Evolutionary conservation across 2,888 invertebrate genomes (phyloP).

Genomic region (Tineola bisselliella): DNA sequence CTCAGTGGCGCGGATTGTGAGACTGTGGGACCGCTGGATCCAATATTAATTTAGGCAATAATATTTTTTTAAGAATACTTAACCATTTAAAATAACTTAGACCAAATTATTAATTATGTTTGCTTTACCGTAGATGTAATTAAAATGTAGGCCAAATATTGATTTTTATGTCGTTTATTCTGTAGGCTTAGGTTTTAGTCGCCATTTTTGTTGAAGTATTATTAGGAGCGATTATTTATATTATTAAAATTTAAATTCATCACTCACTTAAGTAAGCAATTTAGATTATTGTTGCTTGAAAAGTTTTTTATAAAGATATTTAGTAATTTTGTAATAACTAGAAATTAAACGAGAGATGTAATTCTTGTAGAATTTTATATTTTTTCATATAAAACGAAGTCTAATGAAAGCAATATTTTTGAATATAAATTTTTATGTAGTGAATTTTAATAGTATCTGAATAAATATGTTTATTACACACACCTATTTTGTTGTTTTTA

Average conservation of each 20-base stretch:
- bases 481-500: not conserved
- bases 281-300: not conserved
- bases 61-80: constrained; percentile 50
- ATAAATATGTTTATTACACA: not conserved
- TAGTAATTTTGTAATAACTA: not conserved
- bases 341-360: not conserved
- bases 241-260: constrained; percentile 16
- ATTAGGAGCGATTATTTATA: constrained; percentile 56
- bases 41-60: constrained; percentile 46
- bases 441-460: not conserved
- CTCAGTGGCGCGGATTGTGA: not conserved
- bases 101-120: constrained; percentile 64
- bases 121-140: constrained; percentile 65
- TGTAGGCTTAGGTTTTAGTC: constrained; percentile 40
- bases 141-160: constrained; percentile 68
- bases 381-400: not conserved
- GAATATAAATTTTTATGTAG: not conserved
- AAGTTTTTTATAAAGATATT: not conserved
- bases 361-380: not conserved
- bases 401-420: not conserved
- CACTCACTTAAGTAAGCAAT: constrained; percentile 7
- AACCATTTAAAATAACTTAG: constrained; percentile 49
- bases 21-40: constrained; percentile 37
- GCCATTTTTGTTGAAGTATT: constrained; percentile 60
- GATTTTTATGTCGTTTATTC: constrained; percentile 55